Base-by-base conservation (phyloP, 2,888 invertebrate species). In the Leptopterna dolabrata region DNA sequence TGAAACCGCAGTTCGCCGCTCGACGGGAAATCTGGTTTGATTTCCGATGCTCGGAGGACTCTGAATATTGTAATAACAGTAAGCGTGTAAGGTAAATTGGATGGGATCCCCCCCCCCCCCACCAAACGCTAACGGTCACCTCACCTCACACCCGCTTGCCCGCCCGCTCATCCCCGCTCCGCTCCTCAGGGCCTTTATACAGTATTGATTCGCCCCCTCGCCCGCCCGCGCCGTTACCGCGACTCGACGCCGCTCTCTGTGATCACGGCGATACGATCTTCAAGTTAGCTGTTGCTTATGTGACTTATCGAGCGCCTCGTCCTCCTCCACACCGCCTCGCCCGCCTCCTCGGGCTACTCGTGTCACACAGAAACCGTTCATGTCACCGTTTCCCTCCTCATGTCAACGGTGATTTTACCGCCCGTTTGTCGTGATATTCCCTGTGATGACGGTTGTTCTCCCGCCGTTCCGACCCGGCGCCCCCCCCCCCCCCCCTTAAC, bases 241-340 rank as follows among this genome's bases (percentile, higher is more conserved):
- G 63, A 63, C 63, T 63, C 63, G 63, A 63, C 63, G 63, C 63
- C 63, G 63, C 63, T 63, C 63, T 19, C 63, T 63, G 63, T 63
- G 63, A 63, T 63, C 63, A 63, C 63, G 63, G 45, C 43, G 78
- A 78, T 78, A 78, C 78, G 78, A 78, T 78, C 78, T 78, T 43
- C 78, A 78, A 78, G 78, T 78, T 78, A 78, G 78, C 78, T 78
- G 78, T 78, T 78, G 78, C 78, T 78, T 78, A 78, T 45, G 78
- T 78, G 78, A 78, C 78, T 36, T 43, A 76, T 41, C 76, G 76
- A 78, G 45, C 78, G 45, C 27, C 16, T 29, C 36, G 14, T 30
- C 30, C 70, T n/a, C 3, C 36, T 11, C 36, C 73, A 9, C 30
- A 0, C 30, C 76, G 43, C 45, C 24, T 55, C 63, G 36, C 2